Base-by-base conservation (phyloP, 2,113 vertebrate species). In the Brachyistius frenatus region DNA sequence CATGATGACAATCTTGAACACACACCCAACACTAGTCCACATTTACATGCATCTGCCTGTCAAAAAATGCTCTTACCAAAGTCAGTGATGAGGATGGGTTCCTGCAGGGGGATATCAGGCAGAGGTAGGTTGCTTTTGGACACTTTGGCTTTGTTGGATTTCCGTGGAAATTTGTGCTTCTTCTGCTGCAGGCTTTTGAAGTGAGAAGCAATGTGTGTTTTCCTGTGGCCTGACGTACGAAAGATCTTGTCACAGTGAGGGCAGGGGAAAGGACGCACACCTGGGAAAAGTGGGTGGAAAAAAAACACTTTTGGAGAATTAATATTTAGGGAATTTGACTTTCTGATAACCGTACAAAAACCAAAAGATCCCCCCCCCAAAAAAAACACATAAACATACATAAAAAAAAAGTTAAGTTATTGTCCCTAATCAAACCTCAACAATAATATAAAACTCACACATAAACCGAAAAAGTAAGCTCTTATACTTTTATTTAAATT, bases 181-280 rank as follows among this genome's bases (percentile, higher is more conserved):
- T 97, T 96, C 31, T 97, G 86, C 66, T 97, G 97, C 0, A 95
- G 90, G 49, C 96, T 97, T 89, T 98, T 99, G 80, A 99, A 99
- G 82, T 99, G 98, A 1, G 98, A 99, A 46, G 97, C 96, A 2
- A 99, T 94, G 23, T 99, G 98, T 1, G 98, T 99, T 92, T 99
- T 99, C 69, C 98, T 95, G 87, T 99, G 98, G 76, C 98, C 98
- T 0, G 98, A 99, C 0, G 98, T 99, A 39, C 98, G 95, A 53
- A 99, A 99, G 63, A 98, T 97, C 90, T 99, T 99, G 87, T 99
- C 97, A 88, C 98, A 99, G 94, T 99, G 98, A 66, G 98, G 97
- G 92, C 98, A 99, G 57, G 97, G 94, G 88, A 99, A 99, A 49
- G 98, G 98, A 64, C 97, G 96, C 36, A 97, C 96, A 78, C 98